Conservation (phyloP, 2,888 invertebrate species). For the Mythimna albipuncta region DNA sequence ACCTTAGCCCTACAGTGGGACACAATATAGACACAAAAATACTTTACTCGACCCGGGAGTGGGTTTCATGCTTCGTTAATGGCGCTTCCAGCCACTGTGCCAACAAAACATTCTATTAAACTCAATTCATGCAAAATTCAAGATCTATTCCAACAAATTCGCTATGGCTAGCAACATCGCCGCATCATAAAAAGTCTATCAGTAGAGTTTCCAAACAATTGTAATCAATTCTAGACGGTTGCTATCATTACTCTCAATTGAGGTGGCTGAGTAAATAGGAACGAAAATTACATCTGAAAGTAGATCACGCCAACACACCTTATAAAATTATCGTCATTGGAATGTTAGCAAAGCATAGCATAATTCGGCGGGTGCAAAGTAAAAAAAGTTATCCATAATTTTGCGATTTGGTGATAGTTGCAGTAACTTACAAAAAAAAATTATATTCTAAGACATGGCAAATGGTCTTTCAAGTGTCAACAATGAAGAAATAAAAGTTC, state of each 20-base stretch:
- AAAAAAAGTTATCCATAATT: no score
- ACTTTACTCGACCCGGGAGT: no score
- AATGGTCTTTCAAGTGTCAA: no score
- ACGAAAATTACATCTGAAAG: conserved; percentile 15
- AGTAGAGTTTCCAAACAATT: conserved; percentile 22
- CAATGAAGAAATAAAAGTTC: no score
- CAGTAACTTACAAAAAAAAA: no score
- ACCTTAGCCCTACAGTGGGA: no score
- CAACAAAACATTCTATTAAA: not conserved
- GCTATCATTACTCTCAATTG: conserved; percentile 34
- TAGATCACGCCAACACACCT: conserved; percentile 6
- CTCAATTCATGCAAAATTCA: not conserved
- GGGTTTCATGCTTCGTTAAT: no score
- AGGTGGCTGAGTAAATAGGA: conserved; percentile 8
- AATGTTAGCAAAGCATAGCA: not conserved
- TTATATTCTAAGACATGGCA: no score
- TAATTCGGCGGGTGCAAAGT: no score
- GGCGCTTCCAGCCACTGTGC: not conserved
- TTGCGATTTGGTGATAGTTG: no score
- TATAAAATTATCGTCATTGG: conserved; percentile 15
- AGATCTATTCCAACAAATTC: conserved; percentile 6
- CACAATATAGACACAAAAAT: no score
- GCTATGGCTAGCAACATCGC: not conserved
- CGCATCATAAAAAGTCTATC: not conserved
- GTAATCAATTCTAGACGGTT: conserved; percentile 25